Conservation (phyloP, 1,140 invertebrate genomes). For the Rhynchophorus ferrugineus region DNA sequence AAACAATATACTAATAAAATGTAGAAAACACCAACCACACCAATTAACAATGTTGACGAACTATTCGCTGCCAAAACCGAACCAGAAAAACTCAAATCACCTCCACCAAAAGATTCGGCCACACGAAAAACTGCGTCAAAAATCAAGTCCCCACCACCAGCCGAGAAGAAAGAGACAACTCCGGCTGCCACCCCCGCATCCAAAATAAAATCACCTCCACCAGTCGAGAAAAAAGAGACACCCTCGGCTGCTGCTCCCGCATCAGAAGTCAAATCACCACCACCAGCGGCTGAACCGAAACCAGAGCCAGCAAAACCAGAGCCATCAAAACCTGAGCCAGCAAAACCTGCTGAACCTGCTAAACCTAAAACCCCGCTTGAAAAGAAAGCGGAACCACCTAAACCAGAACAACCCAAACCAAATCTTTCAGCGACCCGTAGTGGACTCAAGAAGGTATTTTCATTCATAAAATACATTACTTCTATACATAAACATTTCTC, state of each 20-base stretch:
- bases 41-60: slow-evolving; percentile 43
- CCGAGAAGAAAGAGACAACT: slow-evolving; percentile 35
- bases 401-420: slow-evolving; percentile 23
- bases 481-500: background rate
- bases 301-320: slow-evolving; percentile 37
- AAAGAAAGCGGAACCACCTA: slow-evolving; percentile 14
- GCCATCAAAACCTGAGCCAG: slow-evolving; percentile 16
- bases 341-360: no score
- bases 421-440: slow-evolving; percentile 15
- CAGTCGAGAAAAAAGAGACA: slow-evolving; percentile 28
- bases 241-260: slow-evolving; percentile 27
- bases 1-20: slow-evolving; percentile 11
- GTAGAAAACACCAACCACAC: slow-evolving; percentile 42
- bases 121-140: slow-evolving; percentile 7
- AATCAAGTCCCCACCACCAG: slow-evolving; percentile 21
- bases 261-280: slow-evolving; percentile 17
- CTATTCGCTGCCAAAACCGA: slow-evolving; percentile 34
- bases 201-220: slow-evolving; percentile 31
- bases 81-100: slow-evolving; percentile 36
- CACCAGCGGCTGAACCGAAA: slow-evolving; percentile 24
- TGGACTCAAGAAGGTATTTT: slow-evolving; percentile 22
- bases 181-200: slow-evolving; percentile 22
- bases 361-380: slow-evolving; percentile 23
- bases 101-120: slow-evolving; percentile 21
- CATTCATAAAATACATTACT: background rate